A percentile compares a stretch with the other conserved stretches of the same genome.
phyloP scores from a whole-genome alignment of 2,888 invertebrate species.

The Itoplectis maculator region DNA sequence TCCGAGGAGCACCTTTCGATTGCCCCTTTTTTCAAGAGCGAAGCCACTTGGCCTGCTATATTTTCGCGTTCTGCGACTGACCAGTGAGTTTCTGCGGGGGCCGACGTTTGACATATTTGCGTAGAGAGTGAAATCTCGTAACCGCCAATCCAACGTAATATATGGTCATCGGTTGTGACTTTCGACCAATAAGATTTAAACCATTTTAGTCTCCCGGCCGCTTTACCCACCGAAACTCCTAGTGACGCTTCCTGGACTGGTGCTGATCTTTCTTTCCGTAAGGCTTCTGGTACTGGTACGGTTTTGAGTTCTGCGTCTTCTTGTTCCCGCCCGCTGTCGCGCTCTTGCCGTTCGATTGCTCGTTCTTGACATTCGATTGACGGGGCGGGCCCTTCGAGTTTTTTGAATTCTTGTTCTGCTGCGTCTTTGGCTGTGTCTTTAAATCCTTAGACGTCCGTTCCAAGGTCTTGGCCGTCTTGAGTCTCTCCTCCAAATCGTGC shows the following conservation, averaged over 20 bases:
- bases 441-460: slow-evolving; percentile 25
- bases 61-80: not conserved
- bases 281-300: slow-evolving; percentile 8
- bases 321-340: not conserved
- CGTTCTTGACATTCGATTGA: slow-evolving; percentile 10
- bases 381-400: slow-evolving; percentile 22
- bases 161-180: slow-evolving; percentile 27
- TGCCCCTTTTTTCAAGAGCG: slow-evolving; percentile 41
- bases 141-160: slow-evolving; percentile 42
- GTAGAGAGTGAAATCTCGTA: slow-evolving; percentile 40
- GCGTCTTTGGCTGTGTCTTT: not conserved
- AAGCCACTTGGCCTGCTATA: not conserved
- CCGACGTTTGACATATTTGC: slow-evolving; percentile 6
- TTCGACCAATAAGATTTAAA: slow-evolving; percentile 17
- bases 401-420: slow-evolving; percentile 1
- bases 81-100: slow-evolving; percentile 44
- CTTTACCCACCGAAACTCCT: not conserved
- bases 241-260: slow-evolving; percentile 3
- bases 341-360: not conserved
- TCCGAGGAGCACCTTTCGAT: slow-evolving; percentile 26
- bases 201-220: not conserved
- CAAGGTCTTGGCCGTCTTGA: slow-evolving; percentile 16
- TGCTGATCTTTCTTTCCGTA: not conserved
- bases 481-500: not conserved
- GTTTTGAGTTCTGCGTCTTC: not conserved